These are phyloP conservation scores for Ennomos fuscantarius DNA, from an alignment of 2,888 invertebrate species.

Conservation along the genomic window DNA sequence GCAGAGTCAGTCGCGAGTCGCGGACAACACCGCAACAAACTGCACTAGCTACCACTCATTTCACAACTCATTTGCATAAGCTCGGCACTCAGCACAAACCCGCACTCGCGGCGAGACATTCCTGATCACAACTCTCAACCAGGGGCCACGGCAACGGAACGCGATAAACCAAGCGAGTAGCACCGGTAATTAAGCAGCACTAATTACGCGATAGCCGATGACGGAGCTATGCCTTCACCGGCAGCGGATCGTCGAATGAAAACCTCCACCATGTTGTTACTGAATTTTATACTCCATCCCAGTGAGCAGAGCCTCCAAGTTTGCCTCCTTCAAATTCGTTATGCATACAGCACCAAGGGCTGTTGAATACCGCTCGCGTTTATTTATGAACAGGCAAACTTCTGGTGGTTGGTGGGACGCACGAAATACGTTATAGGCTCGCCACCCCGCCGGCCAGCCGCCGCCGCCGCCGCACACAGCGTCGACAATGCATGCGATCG, in stretches of 20 bases:
- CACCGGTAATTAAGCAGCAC: conserved; percentile 45
- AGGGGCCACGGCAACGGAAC: conserved; percentile 14
- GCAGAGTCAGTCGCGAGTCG: conserved; percentile 40
- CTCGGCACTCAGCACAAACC: conserved; percentile 40
- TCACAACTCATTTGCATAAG: conserved; percentile 60
- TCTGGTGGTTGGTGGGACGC: conserved; percentile 83
- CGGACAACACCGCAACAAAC: conserved; percentile 50
- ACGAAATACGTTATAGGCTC: conserved; percentile 80
- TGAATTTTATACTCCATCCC: conserved; percentile 86
- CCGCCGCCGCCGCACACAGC: conserved; percentile 55
- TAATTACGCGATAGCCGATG: conserved; percentile 67
- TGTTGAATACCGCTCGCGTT: conserved; percentile 86
- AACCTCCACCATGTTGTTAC: conserved; percentile 85
- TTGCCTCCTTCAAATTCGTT: conserved; percentile 86
- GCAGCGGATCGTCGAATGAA: conserved; percentile 83
- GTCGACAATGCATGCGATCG: conserved; percentile 80
- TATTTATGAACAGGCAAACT: conserved; percentile 86
- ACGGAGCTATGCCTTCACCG: conserved; percentile 83
- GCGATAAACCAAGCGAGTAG: not conserved
- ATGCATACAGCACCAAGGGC: conserved; percentile 87
- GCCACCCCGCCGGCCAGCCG: conserved; percentile 63
- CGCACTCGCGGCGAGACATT: conserved; percentile 31
- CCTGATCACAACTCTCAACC: conserved; percentile 21
- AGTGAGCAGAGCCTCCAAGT: conserved; percentile 85
- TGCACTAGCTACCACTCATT: conserved; percentile 56